Evolutionary conservation across 2,113 vertebrate genomes (phyloP).

Genomic region (Odontesthes bonariensis): DNA sequence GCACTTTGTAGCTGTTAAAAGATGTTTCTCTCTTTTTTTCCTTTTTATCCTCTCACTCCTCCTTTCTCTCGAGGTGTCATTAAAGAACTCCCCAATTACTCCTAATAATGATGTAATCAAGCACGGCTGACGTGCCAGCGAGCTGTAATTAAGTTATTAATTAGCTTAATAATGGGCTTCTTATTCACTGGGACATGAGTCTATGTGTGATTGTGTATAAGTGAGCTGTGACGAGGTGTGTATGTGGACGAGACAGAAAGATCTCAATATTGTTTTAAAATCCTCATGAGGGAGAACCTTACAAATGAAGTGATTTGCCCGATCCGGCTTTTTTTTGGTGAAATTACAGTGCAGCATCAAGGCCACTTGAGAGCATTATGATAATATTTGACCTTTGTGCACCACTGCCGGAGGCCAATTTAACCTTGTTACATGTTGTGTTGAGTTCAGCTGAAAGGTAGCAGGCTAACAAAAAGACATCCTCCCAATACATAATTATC

Average conservation of each 20-base stretch:
- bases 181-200: conserved; percentile 71
- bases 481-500: conserved; percentile 60
- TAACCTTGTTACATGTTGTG: conserved; percentile 51
- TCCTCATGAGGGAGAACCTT: not conserved
- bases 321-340: conserved; percentile 9
- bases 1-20: not conserved
- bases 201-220: conserved; percentile 22
- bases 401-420: conserved; percentile 38
- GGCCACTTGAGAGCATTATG: conserved; percentile 17
- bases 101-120: conserved; percentile 85
- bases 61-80: conserved; percentile 80
- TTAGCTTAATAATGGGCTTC: conserved; percentile 83
- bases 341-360: conserved; percentile 3
- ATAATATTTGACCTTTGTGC: conserved; percentile 43
- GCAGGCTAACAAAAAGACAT: conserved; percentile 57
- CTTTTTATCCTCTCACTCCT: conserved; percentile 3
- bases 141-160: conserved; percentile 87
- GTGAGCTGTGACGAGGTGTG: conserved; percentile 30
- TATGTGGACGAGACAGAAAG: not conserved
- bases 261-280: not conserved
- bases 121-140: conserved; percentile 76
- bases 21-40: conserved; percentile 8
- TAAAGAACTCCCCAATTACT: conserved; percentile 83
- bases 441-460: conserved; percentile 16
- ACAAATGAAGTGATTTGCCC: conserved; percentile 12